Conservation (phyloP, 2,113 vertebrate species). For the Apeltes quadracus region DNA sequence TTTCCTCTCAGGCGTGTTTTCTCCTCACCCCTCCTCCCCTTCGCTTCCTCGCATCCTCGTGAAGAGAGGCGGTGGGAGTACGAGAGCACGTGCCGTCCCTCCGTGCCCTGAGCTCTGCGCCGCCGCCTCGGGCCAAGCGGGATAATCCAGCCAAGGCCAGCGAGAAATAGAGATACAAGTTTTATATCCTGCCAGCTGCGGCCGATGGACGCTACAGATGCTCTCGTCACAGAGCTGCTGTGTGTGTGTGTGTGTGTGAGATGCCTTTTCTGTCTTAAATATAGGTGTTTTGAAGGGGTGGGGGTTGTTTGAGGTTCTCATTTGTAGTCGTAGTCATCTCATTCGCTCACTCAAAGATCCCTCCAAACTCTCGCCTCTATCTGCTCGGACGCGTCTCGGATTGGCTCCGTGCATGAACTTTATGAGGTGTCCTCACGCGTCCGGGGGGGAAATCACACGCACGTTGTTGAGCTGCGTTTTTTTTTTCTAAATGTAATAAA, state of each 20-base stretch:
- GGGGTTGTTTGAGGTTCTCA: neutral
- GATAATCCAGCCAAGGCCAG: conserved; percentile 54
- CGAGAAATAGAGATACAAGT: conserved; percentile 37
- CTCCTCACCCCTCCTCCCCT: neutral
- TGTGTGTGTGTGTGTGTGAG: neutral
- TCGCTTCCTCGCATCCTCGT: conserved; percentile 26
- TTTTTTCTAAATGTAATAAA: conserved; percentile 4
- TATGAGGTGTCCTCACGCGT: too few species aligned
- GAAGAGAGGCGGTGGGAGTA: conserved; percentile 14
- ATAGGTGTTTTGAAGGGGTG: neutral
- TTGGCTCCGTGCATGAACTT: conserved; percentile 1
- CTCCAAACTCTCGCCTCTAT: conserved; percentile 3
- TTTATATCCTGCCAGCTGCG: conserved; percentile 35
- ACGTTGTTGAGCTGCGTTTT: conserved; percentile 19
- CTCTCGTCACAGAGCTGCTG: conserved; percentile 34
- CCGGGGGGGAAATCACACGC: too few species aligned
- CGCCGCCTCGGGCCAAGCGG: conserved; percentile 17
- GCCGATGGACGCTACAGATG: conserved; percentile 41
- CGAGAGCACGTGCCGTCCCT: conserved; percentile 47
- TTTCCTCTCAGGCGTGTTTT: conserved; percentile 44
- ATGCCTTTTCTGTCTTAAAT: neutral
- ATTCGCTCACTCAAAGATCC: conserved; percentile 41
- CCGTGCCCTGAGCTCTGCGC: conserved; percentile 17
- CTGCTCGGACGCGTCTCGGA: conserved; percentile 33
- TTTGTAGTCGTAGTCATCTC: too few species aligned